These are phyloP conservation scores for Pseudomyrmex dendroicus DNA, from an alignment of 1,140 invertebrate genomes.

Conservation along the genomic window DNA sequence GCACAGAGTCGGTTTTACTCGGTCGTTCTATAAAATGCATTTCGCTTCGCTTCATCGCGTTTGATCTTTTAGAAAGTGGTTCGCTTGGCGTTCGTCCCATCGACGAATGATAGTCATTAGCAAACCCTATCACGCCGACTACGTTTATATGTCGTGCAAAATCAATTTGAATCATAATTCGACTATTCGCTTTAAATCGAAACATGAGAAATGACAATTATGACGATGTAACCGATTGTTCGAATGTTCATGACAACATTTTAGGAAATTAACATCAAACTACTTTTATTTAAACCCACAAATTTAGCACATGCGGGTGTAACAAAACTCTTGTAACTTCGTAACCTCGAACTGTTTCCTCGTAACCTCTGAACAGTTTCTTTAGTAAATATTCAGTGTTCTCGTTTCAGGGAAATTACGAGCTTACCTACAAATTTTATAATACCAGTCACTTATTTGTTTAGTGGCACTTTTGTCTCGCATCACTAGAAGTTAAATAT, in stretches of 20 bases:
- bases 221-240: neutral
- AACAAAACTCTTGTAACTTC: conserved; percentile 52
- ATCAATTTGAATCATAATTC: conserved; percentile 37
- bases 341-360: conserved; percentile 54
- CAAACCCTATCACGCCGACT: conserved; percentile 26
- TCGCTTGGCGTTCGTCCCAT: conserved; percentile 24
- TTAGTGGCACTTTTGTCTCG: neutral
- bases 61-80: conserved; percentile 52
- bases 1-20: conserved; percentile 7
- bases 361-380: too few species aligned
- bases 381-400: conserved; percentile 54
- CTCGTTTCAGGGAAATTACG: conserved; percentile 31
- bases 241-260: neutral
- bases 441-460: too few species aligned
- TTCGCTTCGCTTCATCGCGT: neutral
- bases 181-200: conserved; percentile 1
- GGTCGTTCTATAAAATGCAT: neutral
- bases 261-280: neutral
- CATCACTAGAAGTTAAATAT: neutral
- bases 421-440: conserved; percentile 17
- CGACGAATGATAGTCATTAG: conserved; percentile 20
- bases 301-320: conserved; percentile 36
- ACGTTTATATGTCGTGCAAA: conserved; percentile 22
- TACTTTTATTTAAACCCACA: neutral
- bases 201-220: neutral